A percentile compares a stretch with the other conserved stretches of the same genome.
These are phyloP conservation scores for Sphecodes monilicornis DNA, from an alignment of 2,888 invertebrate genomes.

Conservation along the genomic window DNA sequence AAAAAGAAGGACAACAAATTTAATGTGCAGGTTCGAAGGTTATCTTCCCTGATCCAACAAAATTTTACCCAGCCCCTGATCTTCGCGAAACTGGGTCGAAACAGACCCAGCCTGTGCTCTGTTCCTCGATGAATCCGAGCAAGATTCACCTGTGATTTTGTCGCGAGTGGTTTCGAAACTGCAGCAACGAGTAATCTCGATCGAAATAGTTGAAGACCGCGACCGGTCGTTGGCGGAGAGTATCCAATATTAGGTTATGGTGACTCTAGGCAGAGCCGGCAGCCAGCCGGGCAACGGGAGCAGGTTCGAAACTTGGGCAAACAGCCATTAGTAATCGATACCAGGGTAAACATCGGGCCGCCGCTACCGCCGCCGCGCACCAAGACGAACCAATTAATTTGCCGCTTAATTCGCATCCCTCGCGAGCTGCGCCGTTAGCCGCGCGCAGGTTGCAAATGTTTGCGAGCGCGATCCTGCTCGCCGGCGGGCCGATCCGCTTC, in stretches of 20 bases:
- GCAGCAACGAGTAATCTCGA: neutral
- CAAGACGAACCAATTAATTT: constrained; percentile 65
- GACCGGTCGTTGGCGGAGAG: neutral
- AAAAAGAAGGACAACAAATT: no score
- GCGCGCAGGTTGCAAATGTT: constrained; percentile 26
- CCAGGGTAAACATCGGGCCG: constrained; percentile 60
- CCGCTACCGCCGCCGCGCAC: neutral
- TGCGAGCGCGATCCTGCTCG: constrained; percentile 7
- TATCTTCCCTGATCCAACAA: no score
- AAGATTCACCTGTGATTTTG: no score
- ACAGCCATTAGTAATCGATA: constrained; percentile 71
- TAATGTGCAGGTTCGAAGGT: no score
- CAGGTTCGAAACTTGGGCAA: constrained; percentile 62
- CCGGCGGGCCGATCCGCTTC: neutral
- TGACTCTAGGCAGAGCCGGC: constrained; percentile 55
- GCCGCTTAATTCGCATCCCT: constrained; percentile 48
- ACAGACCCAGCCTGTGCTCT: no score
- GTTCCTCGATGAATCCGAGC: no score
- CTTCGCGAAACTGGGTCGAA: neutral
- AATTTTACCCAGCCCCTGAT: no score
- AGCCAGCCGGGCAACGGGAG: constrained; percentile 34
- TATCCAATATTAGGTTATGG: constrained; percentile 38
- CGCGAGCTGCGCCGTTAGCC: neutral
- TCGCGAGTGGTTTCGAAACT: neutral
- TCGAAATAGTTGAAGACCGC: neutral